Base-by-base conservation (phyloP, 2,888 invertebrate species). In the Dryobotodes eremita region DNA sequence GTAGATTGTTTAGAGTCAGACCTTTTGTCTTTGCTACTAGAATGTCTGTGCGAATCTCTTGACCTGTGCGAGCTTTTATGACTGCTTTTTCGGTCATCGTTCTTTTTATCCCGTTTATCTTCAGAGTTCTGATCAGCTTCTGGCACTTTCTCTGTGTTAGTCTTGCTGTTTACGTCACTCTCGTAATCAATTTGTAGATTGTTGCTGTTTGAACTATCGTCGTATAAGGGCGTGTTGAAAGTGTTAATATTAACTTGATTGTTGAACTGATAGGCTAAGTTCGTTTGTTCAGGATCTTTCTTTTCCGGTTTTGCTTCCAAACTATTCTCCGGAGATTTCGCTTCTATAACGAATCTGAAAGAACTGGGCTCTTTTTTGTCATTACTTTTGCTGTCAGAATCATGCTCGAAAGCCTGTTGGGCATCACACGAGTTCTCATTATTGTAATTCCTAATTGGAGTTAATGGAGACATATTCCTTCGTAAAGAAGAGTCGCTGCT, bases 351-450 rank as follows among this genome's bases (percentile, higher is more conserved):
- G 82, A 97, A 96, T 88, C 95, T 92, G 77, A 97, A 96, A 0
- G 94, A 89, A 86, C 92, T 96, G 1, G 95, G 95, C 84, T 95
- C 95, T 89, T 94, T 94, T 74, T 92, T 94, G 3, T 93, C 94
- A 65, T 93, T 92, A 71, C 82, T 90, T 89, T 94, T 95, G 62
- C 90, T 91, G 59, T 90, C 90, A 20, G 93, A 92, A 83, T 94
- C 93, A 83, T 95, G 94, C 82, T 97, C 96, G 75, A 96, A 97
- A 1, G 94, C 96, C 89, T 96, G 97, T 85, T 96, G 96, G 3
- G 97, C 97, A 71, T 97, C 97, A 87, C 94, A 96, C 0, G 97
- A 97, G 77, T 97, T 96, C 86, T 97, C 97, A 85, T 96, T 96
- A 83, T 96, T 95, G 59, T 94, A 97, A 89, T 96, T 96, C 73